phyloP scores from a whole-genome alignment of 2,888 invertebrate species.

The Tromatobia lineatoria region DNA sequence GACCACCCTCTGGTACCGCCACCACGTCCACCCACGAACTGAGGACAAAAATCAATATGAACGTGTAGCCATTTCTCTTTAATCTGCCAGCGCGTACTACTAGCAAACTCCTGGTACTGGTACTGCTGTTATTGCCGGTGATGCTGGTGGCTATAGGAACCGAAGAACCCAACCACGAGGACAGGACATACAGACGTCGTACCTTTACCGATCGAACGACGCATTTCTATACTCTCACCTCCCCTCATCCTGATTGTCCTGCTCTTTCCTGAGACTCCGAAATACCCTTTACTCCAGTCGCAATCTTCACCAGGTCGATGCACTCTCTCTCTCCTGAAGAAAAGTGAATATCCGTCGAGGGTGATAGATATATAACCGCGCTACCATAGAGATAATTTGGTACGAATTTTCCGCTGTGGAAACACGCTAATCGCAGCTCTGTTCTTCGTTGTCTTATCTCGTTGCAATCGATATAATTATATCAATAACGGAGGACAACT shows the following conservation, averaged over 20 bases:
- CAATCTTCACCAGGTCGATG: constrained; percentile 34
- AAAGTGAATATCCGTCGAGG: background rate
- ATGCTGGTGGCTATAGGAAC: constrained; percentile 43
- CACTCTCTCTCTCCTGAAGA: constrained; percentile 17
- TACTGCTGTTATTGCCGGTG: constrained; percentile 50
- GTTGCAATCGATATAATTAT: constrained; percentile 52
- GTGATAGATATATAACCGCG: constrained; percentile 1
- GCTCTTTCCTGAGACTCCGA: constrained; percentile 64
- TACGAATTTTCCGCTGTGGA: constrained; percentile 5
- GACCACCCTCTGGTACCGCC: constrained; percentile 76
- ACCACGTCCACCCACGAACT: constrained; percentile 80
- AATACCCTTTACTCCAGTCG: constrained; percentile 61
- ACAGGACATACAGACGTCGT: constrained; percentile 72
- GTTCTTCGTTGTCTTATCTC: background rate
- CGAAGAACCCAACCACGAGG: constrained; percentile 52
- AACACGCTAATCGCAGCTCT: background rate
- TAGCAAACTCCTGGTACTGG: constrained; percentile 64
- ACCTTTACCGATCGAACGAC: constrained; percentile 76
- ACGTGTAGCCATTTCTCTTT: constrained; percentile 86
- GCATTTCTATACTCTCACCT: constrained; percentile 69
- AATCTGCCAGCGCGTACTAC: constrained; percentile 83
- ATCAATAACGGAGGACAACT: constrained; percentile 48
- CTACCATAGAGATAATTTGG: constrained; percentile 13
- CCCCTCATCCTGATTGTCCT: constrained; percentile 41
- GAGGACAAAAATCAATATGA: constrained; percentile 86